These are phyloP conservation scores for Coregonus suidteri DNA, from an alignment of 2,797 vertebrate species.

Conservation along the genomic window DNA sequence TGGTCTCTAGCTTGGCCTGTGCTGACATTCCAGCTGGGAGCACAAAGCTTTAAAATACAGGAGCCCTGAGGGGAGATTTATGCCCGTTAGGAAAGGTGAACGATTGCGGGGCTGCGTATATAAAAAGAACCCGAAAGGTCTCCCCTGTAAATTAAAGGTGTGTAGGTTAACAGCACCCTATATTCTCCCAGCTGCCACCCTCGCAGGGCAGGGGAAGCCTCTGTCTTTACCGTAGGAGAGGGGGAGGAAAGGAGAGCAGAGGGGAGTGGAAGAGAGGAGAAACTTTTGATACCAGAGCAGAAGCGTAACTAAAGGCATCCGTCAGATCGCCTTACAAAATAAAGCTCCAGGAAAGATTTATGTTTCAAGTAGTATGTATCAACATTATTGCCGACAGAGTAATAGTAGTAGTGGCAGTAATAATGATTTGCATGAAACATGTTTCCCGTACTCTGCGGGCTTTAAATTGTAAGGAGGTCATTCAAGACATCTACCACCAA, in stretches of 20 bases:
- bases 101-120: slow-evolving; percentile 51
- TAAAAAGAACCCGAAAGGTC: slow-evolving; percentile 59
- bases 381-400: background rate
- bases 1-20: slow-evolving; percentile 38
- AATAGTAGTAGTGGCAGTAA: background rate
- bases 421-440: background rate
- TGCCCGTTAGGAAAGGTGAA: slow-evolving; percentile 58
- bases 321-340: background rate
- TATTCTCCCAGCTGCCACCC: background rate
- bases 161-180: slow-evolving; percentile 27
- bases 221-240: background rate
- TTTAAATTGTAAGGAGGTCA: background rate
- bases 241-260: background rate
- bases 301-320: background rate
- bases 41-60: slow-evolving; percentile 62
- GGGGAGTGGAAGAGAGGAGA: background rate
- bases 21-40: slow-evolving; percentile 53
- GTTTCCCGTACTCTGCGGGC: background rate
- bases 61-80: slow-evolving; percentile 52
- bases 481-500: background rate
- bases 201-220: background rate
- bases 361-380: background rate
- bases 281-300: background rate
- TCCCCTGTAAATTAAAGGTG: slow-evolving; percentile 57
- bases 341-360: background rate